These are phyloP conservation scores for Sapajus apella DNA, from an alignment of 2,113 vertebrate genomes.

Conservation along the genomic window DNA sequence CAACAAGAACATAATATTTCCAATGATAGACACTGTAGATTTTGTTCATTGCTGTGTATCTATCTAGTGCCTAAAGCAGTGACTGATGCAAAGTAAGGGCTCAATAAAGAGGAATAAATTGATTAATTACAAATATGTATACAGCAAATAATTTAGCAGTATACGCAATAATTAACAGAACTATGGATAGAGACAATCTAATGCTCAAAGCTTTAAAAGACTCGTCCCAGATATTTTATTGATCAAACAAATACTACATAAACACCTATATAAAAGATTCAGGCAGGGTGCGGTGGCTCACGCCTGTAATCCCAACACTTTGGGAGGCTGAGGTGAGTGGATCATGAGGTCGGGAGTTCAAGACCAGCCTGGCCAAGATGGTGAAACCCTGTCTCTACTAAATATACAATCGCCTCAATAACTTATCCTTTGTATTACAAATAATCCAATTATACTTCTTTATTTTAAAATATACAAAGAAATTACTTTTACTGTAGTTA, in stretches of 20 bases:
- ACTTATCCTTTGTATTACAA: too few species aligned
- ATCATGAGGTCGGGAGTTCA: too few species aligned
- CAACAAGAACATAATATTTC: neutral
- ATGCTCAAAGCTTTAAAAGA: neutral
- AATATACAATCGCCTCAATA: too few species aligned
- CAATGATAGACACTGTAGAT: neutral
- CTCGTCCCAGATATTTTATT: neutral
- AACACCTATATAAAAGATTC: neutral
- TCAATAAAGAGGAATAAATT: neutral
- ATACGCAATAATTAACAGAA: neutral
- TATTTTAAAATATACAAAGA: too few species aligned
- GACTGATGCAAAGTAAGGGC: neutral
- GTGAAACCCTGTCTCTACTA: too few species aligned
- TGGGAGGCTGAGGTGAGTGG: too few species aligned
- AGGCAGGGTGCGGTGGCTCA: neutral
- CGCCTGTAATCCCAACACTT: too few species aligned
- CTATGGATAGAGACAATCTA: neutral
- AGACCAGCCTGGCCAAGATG: too few species aligned
- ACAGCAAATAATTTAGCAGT: neutral
- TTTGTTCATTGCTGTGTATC: neutral
- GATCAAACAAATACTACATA: neutral
- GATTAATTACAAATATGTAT: neutral
- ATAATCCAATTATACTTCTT: too few species aligned
- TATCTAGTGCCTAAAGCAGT: neutral
- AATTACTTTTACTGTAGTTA: too few species aligned